phyloP scores from a whole-genome alignment of 2,888 invertebrate genomes.

The Pseudanteris insignis region DNA sequence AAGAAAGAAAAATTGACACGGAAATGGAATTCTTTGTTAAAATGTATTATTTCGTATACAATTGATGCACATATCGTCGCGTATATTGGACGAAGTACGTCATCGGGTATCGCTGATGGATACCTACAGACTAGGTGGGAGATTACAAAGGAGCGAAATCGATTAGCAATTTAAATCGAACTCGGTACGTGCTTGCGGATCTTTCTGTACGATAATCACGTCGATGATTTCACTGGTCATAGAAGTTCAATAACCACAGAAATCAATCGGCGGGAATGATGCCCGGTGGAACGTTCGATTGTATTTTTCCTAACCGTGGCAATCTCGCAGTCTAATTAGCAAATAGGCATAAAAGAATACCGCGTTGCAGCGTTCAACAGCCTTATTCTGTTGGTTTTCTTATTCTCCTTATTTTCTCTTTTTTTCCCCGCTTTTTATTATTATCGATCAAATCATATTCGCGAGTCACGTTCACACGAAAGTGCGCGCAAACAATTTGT shows the following conservation, averaged over 20 bases:
- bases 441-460: no score
- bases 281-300: slow-evolving; percentile 39
- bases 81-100: slow-evolving; percentile 48
- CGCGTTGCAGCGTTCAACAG: slow-evolving; percentile 2
- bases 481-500: no score
- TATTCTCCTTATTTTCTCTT: slow-evolving; percentile 2
- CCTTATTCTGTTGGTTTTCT: no score
- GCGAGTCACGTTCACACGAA: slow-evolving; percentile 2
- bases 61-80: slow-evolving; percentile 49
- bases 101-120: slow-evolving; percentile 57
- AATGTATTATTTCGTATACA: no score
- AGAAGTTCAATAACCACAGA: slow-evolving; percentile 52
- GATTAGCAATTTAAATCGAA: slow-evolving; percentile 65
- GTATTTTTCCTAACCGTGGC: slow-evolving; percentile 41
- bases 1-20: no score
- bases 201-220: slow-evolving; percentile 54
- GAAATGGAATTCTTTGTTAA: no score
- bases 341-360: slow-evolving; percentile 9
- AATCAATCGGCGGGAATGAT: slow-evolving; percentile 45
- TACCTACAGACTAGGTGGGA: slow-evolving; percentile 59
- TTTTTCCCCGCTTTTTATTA: no score
- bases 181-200: slow-evolving; percentile 61
- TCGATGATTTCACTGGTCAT: slow-evolving; percentile 55
- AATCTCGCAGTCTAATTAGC: slow-evolving; percentile 36
- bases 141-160: slow-evolving; percentile 64